Evolutionary conservation across 2,797 vertebrate genomes (phyloP).

Genomic region (Anniella stebbinsi): DNA sequence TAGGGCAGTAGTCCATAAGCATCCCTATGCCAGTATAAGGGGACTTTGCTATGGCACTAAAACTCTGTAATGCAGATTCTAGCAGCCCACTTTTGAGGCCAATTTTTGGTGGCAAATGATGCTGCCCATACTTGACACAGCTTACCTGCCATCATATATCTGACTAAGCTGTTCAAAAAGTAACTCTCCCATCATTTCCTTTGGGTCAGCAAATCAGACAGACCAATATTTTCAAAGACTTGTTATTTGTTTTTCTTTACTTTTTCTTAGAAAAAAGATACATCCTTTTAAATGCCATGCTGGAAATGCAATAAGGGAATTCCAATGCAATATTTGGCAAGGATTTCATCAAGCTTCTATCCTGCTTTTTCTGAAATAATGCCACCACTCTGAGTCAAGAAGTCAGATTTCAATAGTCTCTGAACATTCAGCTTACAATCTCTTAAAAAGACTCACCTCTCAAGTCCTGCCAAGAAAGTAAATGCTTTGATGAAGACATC

Average conservation of each 20-base stretch:
- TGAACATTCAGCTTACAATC: neutral
- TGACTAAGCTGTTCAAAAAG: neutral
- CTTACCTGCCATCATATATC: neutral
- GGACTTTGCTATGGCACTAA: neutral
- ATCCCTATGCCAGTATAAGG: neutral
- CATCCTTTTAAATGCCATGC: neutral
- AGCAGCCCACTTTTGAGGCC: too few species aligned
- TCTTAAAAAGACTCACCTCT: neutral
- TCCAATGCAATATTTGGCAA: neutral
- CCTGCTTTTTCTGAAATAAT: neutral
- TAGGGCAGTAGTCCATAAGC: neutral
- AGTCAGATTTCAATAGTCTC: neutral
- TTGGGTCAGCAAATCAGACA: neutral
- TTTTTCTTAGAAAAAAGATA: neutral
- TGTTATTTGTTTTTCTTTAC: neutral
- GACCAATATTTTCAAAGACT: neutral
- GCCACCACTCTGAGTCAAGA: neutral
- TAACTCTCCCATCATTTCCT: neutral
- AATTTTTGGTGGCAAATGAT: neutral
- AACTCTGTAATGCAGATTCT: neutral
- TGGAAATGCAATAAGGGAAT: neutral
- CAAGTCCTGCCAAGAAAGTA: conserved; percentile 47
- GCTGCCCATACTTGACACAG: neutral
- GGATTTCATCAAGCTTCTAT: neutral
- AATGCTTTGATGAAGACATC: conserved; percentile 60